These are phyloP conservation scores for Macrosteles quadrilineatus DNA, from an alignment of 1,140 invertebrate genomes.

Conservation along the genomic window DNA sequence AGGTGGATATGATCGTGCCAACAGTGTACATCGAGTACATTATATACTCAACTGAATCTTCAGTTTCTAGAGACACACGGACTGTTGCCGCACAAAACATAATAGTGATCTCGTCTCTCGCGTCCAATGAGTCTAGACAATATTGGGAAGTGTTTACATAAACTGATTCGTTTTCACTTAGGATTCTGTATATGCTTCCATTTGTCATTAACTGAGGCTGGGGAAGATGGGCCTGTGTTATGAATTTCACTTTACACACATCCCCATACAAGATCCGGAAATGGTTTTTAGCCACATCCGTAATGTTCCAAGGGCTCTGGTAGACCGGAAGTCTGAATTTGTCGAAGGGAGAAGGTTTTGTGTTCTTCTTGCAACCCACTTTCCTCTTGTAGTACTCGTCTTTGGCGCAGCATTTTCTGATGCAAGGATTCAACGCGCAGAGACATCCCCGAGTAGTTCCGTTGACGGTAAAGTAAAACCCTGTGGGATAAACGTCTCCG, in stretches of 20 bases:
- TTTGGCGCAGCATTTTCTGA: background rate
- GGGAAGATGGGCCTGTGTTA: background rate
- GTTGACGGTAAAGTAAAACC: background rate
- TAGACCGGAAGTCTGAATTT: background rate
- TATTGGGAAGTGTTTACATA: background rate
- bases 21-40: background rate
- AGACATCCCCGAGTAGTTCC: background rate
- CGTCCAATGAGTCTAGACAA: background rate
- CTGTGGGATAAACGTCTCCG: background rate
- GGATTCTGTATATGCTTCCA: background rate
- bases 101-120: background rate
- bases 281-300: background rate
- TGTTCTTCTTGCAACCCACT: background rate
- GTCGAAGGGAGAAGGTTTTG: background rate
- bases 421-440: background rate
- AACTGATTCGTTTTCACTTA: background rate
- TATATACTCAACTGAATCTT: no score
- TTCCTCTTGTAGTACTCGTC: background rate
- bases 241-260: background rate
- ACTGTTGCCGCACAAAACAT: background rate
- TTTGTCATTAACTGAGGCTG: background rate
- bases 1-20: background rate
- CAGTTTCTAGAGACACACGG: background rate
- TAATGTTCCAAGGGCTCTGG: background rate
- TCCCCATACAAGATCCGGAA: background rate